Evolutionary conservation across 2,888 invertebrate species (phyloP).

Genomic region (Sinohyriopsis cumingii): DNA sequence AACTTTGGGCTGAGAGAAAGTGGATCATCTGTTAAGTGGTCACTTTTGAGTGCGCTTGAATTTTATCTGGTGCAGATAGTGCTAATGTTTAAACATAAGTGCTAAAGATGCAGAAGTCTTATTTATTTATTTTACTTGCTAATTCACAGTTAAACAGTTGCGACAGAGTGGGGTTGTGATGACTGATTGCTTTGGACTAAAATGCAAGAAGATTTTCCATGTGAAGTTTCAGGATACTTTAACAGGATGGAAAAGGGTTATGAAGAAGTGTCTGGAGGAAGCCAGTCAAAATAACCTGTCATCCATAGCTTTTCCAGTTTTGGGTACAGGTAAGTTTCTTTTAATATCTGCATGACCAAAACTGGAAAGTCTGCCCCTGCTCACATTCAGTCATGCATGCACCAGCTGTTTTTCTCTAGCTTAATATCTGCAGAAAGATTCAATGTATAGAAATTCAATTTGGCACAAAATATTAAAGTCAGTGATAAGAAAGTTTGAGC

Average conservation of each 20-base stretch:
- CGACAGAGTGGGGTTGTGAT: conserved; percentile 35
- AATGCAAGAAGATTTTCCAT: conserved; percentile 37
- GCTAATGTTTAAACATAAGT: too few relatives aligned
- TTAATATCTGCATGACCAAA: not conserved
- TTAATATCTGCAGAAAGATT: too few relatives aligned
- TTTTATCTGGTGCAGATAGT: too few relatives aligned
- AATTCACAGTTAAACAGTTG: conserved; percentile 30
- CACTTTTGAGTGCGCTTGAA: too few relatives aligned
- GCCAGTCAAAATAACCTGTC: conserved; percentile 25
- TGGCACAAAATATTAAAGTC: too few relatives aligned
- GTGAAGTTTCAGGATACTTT: conserved; percentile 33
- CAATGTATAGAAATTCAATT: too few relatives aligned
- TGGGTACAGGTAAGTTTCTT: conserved; percentile 17
- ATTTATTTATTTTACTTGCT: not conserved
- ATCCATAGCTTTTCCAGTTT: conserved; percentile 25
- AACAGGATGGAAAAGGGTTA: conserved; percentile 37
- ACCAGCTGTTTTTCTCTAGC: too few relatives aligned
- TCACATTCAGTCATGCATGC: too few relatives aligned
- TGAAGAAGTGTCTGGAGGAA: conserved; percentile 32
- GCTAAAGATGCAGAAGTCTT: not conserved
- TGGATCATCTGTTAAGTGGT: too few relatives aligned
- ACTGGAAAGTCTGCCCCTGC: too few relatives aligned
- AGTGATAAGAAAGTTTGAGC: too few relatives aligned
- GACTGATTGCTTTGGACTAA: conserved; percentile 38
- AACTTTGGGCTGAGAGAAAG: too few relatives aligned